Conservation (phyloP, 2,797 vertebrate species). For the Gadopsis bispinosus region DNA sequence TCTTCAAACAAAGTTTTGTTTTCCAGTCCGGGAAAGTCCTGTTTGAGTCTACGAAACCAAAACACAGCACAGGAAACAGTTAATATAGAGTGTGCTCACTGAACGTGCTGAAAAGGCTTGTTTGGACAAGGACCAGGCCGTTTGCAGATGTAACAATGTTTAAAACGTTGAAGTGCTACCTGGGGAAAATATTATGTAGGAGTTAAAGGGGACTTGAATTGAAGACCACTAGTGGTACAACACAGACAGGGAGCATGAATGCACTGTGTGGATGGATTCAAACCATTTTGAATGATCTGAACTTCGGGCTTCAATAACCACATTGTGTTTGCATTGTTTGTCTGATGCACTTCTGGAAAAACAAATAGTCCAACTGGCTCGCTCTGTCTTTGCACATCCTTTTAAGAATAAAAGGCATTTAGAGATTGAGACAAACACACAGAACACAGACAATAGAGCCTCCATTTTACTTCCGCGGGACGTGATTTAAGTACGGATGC, state of each 20-base stretch:
- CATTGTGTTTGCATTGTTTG: constrained; percentile 50
- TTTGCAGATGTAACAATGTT: constrained; percentile 27
- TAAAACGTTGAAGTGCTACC: constrained; percentile 1
- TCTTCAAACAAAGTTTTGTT: constrained; percentile 50
- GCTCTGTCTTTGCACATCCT: background rate
- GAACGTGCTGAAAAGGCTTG: constrained; percentile 32
- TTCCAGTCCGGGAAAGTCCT: constrained; percentile 63
- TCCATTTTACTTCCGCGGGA: constrained; percentile 16
- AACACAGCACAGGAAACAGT: constrained; percentile 53
- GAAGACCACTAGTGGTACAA: constrained; percentile 10
- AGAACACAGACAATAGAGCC: background rate
- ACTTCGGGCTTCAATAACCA: constrained; percentile 57
- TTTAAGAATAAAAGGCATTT: background rate
- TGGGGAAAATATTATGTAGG: background rate
- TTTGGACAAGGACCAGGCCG: constrained; percentile 37
- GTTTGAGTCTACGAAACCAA: constrained; percentile 29
- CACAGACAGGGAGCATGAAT: constrained; percentile 59
- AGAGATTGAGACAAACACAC: background rate
- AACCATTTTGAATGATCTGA: constrained; percentile 27
- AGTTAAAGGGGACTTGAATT: constrained; percentile 19
- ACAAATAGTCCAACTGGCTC: constrained; percentile 49
- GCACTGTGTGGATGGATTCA: constrained; percentile 58
- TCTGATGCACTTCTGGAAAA: constrained; percentile 38
- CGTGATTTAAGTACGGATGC: background rate
- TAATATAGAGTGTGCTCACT: constrained; percentile 22